These are phyloP conservation scores for Trissolcus brochymenae DNA, from an alignment of 2,888 invertebrate genomes.

Conservation along the genomic window DNA sequence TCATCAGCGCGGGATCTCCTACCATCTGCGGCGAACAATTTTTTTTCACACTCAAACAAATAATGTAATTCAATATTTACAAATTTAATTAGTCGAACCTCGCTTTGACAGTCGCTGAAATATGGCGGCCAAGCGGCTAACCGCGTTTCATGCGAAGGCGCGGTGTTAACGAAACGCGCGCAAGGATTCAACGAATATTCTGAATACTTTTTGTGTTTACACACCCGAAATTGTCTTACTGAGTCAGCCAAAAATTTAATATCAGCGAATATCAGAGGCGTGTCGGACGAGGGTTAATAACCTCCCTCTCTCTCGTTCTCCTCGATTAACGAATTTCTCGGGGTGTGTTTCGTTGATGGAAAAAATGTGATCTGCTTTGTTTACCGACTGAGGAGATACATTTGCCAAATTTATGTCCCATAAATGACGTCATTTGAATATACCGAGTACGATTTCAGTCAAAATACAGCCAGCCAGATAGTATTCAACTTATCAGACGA, in stretches of 20 bases:
- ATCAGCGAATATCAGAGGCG: no score
- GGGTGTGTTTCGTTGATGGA: no score
- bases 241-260: no score
- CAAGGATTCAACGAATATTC: no score
- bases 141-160: conserved; percentile 14
- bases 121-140: conserved; percentile 10
- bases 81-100: conserved; percentile 18
- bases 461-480: conserved; percentile 16
- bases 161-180: conserved; percentile 6
- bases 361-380: not conserved
- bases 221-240: no score
- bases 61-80: conserved; percentile 2
- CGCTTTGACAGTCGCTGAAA: not conserved
- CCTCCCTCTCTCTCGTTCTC: no score
- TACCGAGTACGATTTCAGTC: conserved; percentile 8
- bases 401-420: conserved; percentile 20
- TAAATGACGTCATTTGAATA: conserved; percentile 21
- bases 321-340: no score
- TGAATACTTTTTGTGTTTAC: no score
- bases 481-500: conserved; percentile 27
- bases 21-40: no score
- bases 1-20: no score
- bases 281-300: no score
- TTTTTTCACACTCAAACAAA: no score
- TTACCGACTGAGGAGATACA: not conserved